phyloP scores from a whole-genome alignment of 2,888 invertebrate species.

The Andrena praecox region DNA sequence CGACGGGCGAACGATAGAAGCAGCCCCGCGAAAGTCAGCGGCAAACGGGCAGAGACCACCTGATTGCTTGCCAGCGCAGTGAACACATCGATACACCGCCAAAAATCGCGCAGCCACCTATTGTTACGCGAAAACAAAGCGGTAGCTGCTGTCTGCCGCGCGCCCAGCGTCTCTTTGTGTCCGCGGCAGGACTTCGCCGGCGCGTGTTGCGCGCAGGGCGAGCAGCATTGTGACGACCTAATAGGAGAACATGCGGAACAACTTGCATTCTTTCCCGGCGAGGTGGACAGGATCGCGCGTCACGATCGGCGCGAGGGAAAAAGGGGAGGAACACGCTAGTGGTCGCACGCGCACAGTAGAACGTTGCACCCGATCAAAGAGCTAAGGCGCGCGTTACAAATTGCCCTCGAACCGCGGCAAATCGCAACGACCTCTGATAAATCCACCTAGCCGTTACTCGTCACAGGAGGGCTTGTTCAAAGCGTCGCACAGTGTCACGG shows the following conservation, averaged over 20 bases:
- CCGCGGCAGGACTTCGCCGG: constrained; percentile 25
- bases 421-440: constrained; percentile 49
- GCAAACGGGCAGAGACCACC: background rate
- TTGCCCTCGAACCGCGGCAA: constrained; percentile 24
- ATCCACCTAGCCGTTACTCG: constrained; percentile 17
- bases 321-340: constrained; percentile 13
- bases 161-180: constrained; percentile 31
- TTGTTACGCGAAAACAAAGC: constrained; percentile 54
- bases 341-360: constrained; percentile 9
- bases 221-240: constrained; percentile 49
- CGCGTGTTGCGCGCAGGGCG: background rate
- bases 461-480: constrained; percentile 1
- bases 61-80: constrained; percentile 9
- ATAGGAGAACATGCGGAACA: constrained; percentile 63
- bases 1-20: background rate
- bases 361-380: constrained; percentile 29
- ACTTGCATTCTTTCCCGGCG: constrained; percentile 46
- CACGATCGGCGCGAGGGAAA: constrained; percentile 10
- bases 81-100: constrained; percentile 38
- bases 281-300: constrained; percentile 40
- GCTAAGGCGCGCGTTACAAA: constrained; percentile 37
- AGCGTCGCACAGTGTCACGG: too few relatives aligned
- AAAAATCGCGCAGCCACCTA: constrained; percentile 49
- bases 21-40: constrained; percentile 5
- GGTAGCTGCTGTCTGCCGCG: constrained; percentile 15